Evolutionary conservation across 2,113 vertebrate species (phyloP), one percentile per base, ranked within the genome.

Genomic region (Sula dactylatra): DNA sequence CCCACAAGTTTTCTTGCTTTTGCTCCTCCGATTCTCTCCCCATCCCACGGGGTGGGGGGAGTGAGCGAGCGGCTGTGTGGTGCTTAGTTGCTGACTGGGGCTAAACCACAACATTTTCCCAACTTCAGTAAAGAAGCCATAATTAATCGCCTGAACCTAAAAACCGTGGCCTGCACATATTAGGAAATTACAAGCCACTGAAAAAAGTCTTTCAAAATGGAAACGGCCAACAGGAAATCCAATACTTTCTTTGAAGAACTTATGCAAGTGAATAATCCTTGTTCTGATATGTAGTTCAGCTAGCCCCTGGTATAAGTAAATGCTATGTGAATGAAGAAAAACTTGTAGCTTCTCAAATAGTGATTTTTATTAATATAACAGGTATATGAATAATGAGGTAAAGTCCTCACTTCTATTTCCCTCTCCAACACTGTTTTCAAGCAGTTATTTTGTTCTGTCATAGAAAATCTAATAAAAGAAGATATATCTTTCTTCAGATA

Each of bases 381-480:
- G 8, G 14, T 36, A 52, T 16, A 66, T 61, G 40, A 92, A 74
- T 73, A 86, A 86, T 45, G 32, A 74, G 47, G 47, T 66, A 56
- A 96, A 79, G 40, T 36, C 24, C 19, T 84, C 52, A 47, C 14
- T 74, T 81, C 31, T 84, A 38, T 64, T 88, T 91, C 16, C 19
- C 9, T 44, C 77, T 86, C 61, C 24, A 76, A 90, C 61, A 77
- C 32, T 49, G 26, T 84, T 94, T 93, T 81, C 42, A 72, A 92
- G 55, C 22, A 86, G 21, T 86, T 86, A 91, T 89, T 92, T 89
- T 5, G 22, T 76, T 91, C 82, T 92, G 77, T 87, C 86, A 81
- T 11, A 84, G 44, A 15, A 26, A 95, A 89, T 67, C 71, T 85
- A 94, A 94, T 93, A 89, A 88, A 91, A 82, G 13, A 91, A 92